phyloP scores from a whole-genome alignment of 1,140 invertebrate species.

The Apocrypta bakeri region DNA sequence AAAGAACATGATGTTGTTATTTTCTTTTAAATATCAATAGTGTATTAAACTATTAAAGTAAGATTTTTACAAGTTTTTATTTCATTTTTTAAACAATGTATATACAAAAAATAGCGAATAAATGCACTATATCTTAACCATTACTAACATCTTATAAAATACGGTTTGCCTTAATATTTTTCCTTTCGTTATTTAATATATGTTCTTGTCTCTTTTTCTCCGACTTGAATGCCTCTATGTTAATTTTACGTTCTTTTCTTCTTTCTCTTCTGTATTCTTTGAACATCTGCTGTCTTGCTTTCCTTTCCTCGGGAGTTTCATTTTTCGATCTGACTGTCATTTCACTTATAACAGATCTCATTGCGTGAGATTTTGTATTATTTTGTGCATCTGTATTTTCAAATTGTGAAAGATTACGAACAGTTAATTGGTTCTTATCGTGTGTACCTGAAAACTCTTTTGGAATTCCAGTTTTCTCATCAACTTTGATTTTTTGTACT shows the following conservation, averaged over 20 bases:
- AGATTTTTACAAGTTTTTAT: background rate
- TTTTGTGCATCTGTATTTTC: constrained; percentile 73
- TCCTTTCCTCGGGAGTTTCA: constrained; percentile 89
- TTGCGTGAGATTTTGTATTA: constrained; percentile 73
- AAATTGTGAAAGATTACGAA: constrained; percentile 80
- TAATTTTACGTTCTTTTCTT: constrained; percentile 90
- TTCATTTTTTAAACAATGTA: background rate
- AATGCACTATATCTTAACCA: background rate
- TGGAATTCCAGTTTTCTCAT: constrained; percentile 84
- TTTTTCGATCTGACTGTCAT: constrained; percentile 85
- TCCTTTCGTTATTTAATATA: constrained; percentile 83
- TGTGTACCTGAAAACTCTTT: constrained; percentile 77
- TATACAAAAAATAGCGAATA: background rate
- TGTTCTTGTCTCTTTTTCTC: constrained; percentile 90
- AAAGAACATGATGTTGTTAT: too few relatives aligned
- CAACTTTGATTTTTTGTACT: constrained; percentile 82
- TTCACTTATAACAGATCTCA: constrained; percentile 81
- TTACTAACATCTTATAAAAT: constrained; percentile 74
- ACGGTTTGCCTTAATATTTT: constrained; percentile 82
- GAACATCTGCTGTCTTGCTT: constrained; percentile 85
- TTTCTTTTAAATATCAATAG: too few relatives aligned
- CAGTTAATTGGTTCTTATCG: constrained; percentile 77
- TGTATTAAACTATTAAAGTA: background rate
- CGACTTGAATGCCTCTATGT: constrained; percentile 89
- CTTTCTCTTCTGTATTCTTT: constrained; percentile 89